Percentiles rank a stretch among this genome's conserved stretches.
Conservation (phyloP, 2,113 vertebrate species). For the Terrapene triunguis region DNA sequence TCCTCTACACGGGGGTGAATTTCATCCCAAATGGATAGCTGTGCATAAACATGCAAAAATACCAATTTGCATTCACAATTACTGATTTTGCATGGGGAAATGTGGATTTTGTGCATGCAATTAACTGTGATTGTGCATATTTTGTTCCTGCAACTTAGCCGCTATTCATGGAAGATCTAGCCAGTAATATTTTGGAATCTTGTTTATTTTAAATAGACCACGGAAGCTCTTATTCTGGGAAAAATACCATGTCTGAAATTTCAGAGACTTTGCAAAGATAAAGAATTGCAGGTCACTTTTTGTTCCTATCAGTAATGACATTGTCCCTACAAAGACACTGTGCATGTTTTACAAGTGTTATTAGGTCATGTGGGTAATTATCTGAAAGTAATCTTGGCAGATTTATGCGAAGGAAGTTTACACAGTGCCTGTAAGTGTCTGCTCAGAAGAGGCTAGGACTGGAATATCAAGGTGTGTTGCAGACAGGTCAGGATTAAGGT, state of each 20-base stretch:
- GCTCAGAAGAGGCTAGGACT: neutral
- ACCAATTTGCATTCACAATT: constrained; percentile 21
- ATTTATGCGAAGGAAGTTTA: neutral
- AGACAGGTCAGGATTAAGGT: neutral
- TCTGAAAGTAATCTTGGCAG: neutral
- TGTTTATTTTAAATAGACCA: neutral
- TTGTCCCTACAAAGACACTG: neutral
- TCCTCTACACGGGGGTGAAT: neutral
- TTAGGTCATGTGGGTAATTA: neutral
- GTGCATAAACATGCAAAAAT: neutral
- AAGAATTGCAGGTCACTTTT: neutral
- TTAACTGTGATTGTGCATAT: constrained; percentile 22
- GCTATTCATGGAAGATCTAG: constrained; percentile 38
- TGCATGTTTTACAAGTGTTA: neutral
- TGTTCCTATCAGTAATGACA: neutral
- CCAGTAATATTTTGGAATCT: constrained; percentile 34
- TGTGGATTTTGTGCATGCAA: constrained; percentile 14
- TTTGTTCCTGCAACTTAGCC: neutral
- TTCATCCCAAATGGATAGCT: neutral
- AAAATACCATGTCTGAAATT: neutral
- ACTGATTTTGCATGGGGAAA: constrained; percentile 1
- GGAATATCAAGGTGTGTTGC: neutral
- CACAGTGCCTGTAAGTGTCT: neutral
- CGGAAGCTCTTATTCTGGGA: neutral
- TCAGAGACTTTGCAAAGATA: neutral